Evolutionary conservation across 2,888 invertebrate genomes (phyloP).

Genomic region (Trissolcus japonicus): DNA sequence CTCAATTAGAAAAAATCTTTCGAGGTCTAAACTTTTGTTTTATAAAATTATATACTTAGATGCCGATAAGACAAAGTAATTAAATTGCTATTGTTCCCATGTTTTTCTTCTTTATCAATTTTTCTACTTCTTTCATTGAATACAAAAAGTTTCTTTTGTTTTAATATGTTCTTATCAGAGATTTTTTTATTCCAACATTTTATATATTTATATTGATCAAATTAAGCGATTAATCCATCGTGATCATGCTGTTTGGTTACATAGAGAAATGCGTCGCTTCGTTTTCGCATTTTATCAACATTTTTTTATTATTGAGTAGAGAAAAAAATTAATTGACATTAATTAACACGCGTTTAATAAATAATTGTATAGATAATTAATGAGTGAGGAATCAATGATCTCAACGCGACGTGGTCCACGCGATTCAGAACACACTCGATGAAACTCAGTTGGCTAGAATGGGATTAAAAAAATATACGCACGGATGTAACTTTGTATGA

Average conservation of each 20-base stretch:
- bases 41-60: conserved; percentile 31
- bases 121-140: conserved; percentile 35
- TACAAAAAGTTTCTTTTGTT: conserved; percentile 19
- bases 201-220: conserved; percentile 43
- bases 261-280: conserved; percentile 25
- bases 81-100: conserved; percentile 9
- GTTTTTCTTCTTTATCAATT: conserved; percentile 5
- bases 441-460: conserved; percentile 61
- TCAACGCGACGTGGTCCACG: conserved; percentile 29
- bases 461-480: conserved; percentile 67
- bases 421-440: conserved; percentile 39
- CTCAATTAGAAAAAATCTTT: conserved; percentile 19
- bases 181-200: conserved; percentile 21
- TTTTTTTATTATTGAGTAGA: conserved; percentile 4
- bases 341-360: background rate
- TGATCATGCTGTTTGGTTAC: conserved; percentile 38
- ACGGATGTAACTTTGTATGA: conserved; percentile 50
- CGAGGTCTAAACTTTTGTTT: conserved; percentile 24
- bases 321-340: conserved; percentile 10
- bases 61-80: conserved; percentile 32
- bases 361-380: background rate
- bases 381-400: conserved; percentile 7
- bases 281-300: background rate
- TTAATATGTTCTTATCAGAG: conserved; percentile 2
- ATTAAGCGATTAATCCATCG: conserved; percentile 53